Base-by-base conservation (phyloP, 2,113 vertebrate species). In the Alethe castanea region DNA sequence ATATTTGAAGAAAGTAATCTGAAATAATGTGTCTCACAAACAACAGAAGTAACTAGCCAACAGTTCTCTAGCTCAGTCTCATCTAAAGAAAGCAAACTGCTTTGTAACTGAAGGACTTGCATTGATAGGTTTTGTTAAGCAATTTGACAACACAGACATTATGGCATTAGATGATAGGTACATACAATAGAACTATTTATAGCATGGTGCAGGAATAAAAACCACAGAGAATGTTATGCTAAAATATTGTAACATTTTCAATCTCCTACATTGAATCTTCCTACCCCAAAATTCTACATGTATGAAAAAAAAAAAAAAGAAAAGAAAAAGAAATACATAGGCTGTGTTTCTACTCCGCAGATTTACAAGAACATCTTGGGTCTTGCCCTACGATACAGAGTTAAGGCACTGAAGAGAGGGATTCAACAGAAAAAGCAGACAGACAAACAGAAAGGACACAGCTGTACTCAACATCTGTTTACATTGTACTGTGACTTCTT, bases 381-480 rank as follows among this genome's bases (percentile, higher is more conserved):
- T 52, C 52, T 78, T 53, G 45, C 36, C 23, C 22, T 11, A 23
- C 0, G 1, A 70, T 5, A 36, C 56, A 48, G 40, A 47, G 26
- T 33, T 33, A 77, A 62, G 48, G 73, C 38, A 64, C 40, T 11
- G 57, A 54, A 83, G 56, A 35, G 14, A 54, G 24, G 0, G 0
- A 81, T 44, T 64, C 47, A 42, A 44, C 7, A 62, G 25, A 44
- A 35, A 65, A 72, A 86, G 65, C 66, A 74, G 65, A 61, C 15
- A 71, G 45, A 59, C 44, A 66, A 16, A 71, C 16, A 73, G 64
- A 72, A 74, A 69, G 54, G 86, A 62, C 25, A 67, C 72, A 88
- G 76, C 72, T 56, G 77, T 44, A 86, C 19, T 64, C 52, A 78
- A 40, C 64, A 77, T 48, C 70, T 91, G 85, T n/a, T 74, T 66